Conservation (phyloP, 2,797 vertebrate genomes). For the Myioborus miniatus region DNA sequence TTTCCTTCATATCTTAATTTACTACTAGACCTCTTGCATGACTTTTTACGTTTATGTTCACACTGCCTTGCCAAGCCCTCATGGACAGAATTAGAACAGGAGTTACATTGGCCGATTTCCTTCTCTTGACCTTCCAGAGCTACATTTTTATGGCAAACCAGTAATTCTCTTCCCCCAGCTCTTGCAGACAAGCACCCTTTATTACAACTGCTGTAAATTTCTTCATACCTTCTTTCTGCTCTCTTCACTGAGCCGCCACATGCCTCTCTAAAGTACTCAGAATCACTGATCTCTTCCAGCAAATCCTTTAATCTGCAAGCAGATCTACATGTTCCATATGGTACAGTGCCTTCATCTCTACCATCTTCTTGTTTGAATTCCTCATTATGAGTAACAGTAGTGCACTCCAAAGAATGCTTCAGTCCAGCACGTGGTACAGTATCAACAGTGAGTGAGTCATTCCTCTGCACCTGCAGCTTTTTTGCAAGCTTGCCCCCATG, state of each 20-base stretch:
- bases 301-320: slow-evolving; percentile 66
- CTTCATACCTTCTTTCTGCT: slow-evolving; percentile 43
- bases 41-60: slow-evolving; percentile 25
- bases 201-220: slow-evolving; percentile 7
- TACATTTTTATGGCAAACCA: slow-evolving; percentile 40
- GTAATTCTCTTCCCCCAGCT: neutral
- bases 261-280: slow-evolving; percentile 69
- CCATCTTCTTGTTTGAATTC: neutral
- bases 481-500: neutral
- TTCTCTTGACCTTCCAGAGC: slow-evolving; percentile 31
- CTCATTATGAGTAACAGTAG: neutral
- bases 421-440: neutral
- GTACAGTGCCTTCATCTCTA: neutral
- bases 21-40: slow-evolving; percentile 45
- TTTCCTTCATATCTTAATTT: slow-evolving; percentile 41
- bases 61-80: slow-evolving; percentile 15
- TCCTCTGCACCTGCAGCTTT: neutral
- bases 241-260: slow-evolving; percentile 4
- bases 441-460: neutral
- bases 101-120: slow-evolving; percentile 34
- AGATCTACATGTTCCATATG: neutral
- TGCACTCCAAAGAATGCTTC: slow-evolving; percentile 25
- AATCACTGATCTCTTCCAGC: slow-evolving; percentile 77
- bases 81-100: slow-evolving; percentile 33
- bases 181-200: neutral